phyloP scores from a whole-genome alignment of 2,113 vertebrate genomes.

The Ammospiza caudacuta region DNA sequence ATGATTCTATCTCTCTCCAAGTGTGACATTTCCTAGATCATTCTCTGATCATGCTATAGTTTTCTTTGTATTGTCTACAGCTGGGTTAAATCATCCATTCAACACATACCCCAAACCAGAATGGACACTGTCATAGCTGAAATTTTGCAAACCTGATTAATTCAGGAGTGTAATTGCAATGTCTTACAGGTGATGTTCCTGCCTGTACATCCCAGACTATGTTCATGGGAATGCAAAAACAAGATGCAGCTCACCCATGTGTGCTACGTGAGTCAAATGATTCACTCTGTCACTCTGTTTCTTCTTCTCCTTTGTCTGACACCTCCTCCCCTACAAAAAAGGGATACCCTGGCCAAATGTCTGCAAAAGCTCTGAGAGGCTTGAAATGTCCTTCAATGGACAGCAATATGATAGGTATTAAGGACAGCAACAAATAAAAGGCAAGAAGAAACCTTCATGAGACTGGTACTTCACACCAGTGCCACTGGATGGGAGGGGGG shows the following conservation, averaged over 20 bases:
- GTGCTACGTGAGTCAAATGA: not conserved
- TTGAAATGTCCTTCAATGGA: not conserved
- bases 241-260: not conserved
- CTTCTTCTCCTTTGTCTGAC: not conserved
- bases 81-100: not conserved
- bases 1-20: not conserved
- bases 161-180: not conserved
- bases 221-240: not conserved
- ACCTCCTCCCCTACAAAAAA: not conserved
- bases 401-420: not conserved
- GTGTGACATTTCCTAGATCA: not conserved
- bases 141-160: not conserved
- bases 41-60: not conserved
- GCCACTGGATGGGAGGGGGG: not conserved
- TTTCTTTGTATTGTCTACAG: not conserved
- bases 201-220: not conserved
- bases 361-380: not conserved
- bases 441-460: not conserved
- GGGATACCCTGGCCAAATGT: not conserved
- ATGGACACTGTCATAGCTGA: not conserved
- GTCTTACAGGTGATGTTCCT: not conserved
- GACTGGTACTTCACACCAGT: not conserved
- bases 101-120: not conserved
- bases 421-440: not conserved
- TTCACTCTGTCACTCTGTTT: not conserved